Base-by-base conservation (phyloP, 2,888 invertebrate species). In the Yponomeuta plumbellus region DNA sequence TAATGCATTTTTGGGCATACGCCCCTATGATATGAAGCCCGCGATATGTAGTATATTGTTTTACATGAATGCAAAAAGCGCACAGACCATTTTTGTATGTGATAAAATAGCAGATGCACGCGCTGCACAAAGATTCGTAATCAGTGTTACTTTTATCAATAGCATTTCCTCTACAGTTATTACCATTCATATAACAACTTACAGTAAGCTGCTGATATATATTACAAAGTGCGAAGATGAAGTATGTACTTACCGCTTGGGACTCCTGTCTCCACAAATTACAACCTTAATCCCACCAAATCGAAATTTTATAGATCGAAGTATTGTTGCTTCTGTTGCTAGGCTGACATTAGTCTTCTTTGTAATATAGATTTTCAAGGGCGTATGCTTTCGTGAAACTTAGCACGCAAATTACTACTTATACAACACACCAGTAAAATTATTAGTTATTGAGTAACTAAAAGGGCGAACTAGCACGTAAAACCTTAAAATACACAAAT, bases 311-410 rank as follows among this genome's bases (percentile, higher is more conserved):
- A 81, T 70, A 75, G 76, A 79, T 80, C 76, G 76, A 81, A 85
- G 77, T 78, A 79, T 84, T 90, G 90, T 90, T 90, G 88, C 90
- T 78, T 79, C 83, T 90, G 90, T 90, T 90, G 88, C 90, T 89
- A 90, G 86, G 90, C 90, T 85, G 86, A 86, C 84, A 85, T 82
- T 77, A 83, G 82, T 83, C 79, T 66, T 87, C 86, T 81, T 81
- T 83, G 82, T 77, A 80, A 81, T 83, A 83, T 82, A 72, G 77
- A 39, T 84, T 87, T 86, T 88, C 90, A 89, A 88, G 89, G 88
- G 86, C 89, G 86, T 83, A 79, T 80, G 77, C 81, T 77, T 79
- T 74, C 73, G 74, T 61, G 52, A 52, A 61, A 34, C 52, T 52
- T 20, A 22, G 11, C 26, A 26, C n/a, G 44, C 17, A 62, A 59